These are phyloP conservation scores for Todus mexicanus DNA, from an alignment of 2,797 vertebrate genomes.

Conservation along the genomic window DNA sequence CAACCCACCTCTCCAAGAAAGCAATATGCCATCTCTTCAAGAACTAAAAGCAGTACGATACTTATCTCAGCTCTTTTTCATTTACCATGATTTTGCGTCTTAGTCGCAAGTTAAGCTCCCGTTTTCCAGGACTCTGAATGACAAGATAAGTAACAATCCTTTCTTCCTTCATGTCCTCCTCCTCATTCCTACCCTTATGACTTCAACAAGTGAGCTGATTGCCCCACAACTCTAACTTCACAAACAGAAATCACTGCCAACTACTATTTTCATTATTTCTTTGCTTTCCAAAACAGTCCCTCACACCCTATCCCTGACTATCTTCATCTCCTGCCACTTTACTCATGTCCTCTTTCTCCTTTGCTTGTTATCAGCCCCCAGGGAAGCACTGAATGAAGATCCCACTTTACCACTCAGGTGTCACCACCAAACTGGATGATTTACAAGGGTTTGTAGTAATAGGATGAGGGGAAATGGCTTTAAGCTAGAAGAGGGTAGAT, in stretches of 20 bases:
- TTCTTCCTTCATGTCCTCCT: background rate
- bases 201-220: background rate
- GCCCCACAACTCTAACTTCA: background rate
- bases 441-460: too few relatives aligned
- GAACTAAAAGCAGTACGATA: background rate
- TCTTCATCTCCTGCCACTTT: background rate
- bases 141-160: background rate
- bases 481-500: too few relatives aligned
- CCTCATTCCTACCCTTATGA: background rate
- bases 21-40: rapidly evolving
- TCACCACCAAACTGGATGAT: background rate
- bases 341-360: background rate
- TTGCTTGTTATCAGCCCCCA: background rate
- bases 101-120: background rate
- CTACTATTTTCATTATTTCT: background rate
- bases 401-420: background rate
- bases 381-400: background rate
- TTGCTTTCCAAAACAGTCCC: background rate
- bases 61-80: background rate
- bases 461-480: too few relatives aligned
- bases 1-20: background rate
- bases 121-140: background rate
- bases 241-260: background rate
- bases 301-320: background rate
- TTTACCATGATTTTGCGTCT: background rate